These are phyloP conservation scores for Argynnis bischoffii DNA, from an alignment of 2,888 invertebrate species.

Conservation along the genomic window DNA sequence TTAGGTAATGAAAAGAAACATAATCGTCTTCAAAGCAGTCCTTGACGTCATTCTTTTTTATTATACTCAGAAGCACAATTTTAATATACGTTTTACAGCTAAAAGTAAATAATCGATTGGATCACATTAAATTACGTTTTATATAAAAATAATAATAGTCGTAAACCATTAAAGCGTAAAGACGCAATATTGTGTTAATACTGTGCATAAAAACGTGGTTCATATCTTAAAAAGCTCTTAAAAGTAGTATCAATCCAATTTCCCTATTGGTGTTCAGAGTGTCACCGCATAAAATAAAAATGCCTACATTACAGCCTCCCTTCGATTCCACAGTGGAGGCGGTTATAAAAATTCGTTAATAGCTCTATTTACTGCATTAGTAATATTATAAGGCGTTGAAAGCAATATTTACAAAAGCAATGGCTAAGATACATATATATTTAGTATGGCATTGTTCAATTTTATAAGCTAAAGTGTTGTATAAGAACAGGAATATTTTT, in stretches of 20 bases:
- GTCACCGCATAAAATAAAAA: conserved; percentile 79
- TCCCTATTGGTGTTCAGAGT: conserved; percentile 75
- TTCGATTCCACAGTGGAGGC: conserved; percentile 47
- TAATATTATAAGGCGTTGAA: conserved; percentile 42
- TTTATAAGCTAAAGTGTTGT: conserved; percentile 15
- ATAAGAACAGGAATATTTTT: not conserved
- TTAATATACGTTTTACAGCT: not conserved
- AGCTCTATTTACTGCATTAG: conserved; percentile 67
- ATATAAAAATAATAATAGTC: conserved; percentile 57
- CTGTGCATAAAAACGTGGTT: conserved; percentile 62
- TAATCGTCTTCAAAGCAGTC: not conserved
- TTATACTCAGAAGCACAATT: not conserved
- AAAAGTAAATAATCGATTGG: conserved; percentile 25
- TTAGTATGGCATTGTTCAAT: conserved; percentile 29
- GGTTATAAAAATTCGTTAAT: conserved; percentile 75
- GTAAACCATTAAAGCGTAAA: conserved; percentile 50
- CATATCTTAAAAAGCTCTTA: conserved; percentile 75
- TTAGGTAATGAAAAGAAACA: no score
- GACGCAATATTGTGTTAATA: conserved; percentile 72
- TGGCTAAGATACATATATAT: conserved; percentile 37
- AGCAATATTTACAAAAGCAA: conserved; percentile 32
- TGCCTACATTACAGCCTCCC: conserved; percentile 71
- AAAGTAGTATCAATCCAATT: conserved; percentile 80
- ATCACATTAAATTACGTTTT: conserved; percentile 27
- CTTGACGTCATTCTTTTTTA: not conserved